phyloP scores from a whole-genome alignment of 2,888 invertebrate genomes.

The Geotrupes spiniger region DNA sequence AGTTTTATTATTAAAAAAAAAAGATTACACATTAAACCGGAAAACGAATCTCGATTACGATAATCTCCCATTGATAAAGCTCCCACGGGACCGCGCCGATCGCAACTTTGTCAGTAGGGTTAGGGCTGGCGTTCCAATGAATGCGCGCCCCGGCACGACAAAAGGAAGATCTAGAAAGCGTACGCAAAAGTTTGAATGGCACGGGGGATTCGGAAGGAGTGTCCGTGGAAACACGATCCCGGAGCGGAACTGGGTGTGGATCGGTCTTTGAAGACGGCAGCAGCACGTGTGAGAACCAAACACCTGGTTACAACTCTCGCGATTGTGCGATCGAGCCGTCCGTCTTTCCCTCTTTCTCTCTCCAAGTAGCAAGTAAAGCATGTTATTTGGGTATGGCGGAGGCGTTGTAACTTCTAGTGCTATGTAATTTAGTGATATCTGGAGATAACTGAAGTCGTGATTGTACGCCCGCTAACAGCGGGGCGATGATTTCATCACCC shows the following conservation, averaged over 20 bases:
- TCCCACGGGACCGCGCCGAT: constrained; percentile 23
- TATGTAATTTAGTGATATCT: constrained; percentile 35
- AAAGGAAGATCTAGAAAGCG: constrained; percentile 39
- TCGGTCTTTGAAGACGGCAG: constrained; percentile 30
- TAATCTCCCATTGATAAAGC: constrained; percentile 13
- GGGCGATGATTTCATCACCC: constrained; percentile 20
- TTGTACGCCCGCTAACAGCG: constrained; percentile 2
- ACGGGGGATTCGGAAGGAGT: constrained; percentile 38
- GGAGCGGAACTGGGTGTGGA: constrained; percentile 51
- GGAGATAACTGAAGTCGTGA: constrained; percentile 30
- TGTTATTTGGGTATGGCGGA: constrained; percentile 32
- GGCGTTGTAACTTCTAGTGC: constrained; percentile 33
- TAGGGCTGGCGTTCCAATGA: constrained; percentile 34
- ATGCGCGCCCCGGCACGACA: constrained; percentile 18
- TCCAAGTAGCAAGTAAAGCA: constrained; percentile 28
- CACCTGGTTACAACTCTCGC: constrained; percentile 41
- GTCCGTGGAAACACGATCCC: constrained; percentile 47
- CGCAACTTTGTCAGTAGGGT: constrained; percentile 27
- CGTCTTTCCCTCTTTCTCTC: too few species aligned
- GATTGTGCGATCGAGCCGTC: constrained; percentile 30
- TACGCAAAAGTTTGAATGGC: constrained; percentile 29
- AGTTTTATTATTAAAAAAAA: too few species aligned
- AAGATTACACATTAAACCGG: too few species aligned
- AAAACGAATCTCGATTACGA: constrained; percentile 27
- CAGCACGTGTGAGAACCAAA: constrained; percentile 50